phyloP scores from a whole-genome alignment of 53 echinoderm and acorn worm genomes.

The Paracentrotus lividus region DNA sequence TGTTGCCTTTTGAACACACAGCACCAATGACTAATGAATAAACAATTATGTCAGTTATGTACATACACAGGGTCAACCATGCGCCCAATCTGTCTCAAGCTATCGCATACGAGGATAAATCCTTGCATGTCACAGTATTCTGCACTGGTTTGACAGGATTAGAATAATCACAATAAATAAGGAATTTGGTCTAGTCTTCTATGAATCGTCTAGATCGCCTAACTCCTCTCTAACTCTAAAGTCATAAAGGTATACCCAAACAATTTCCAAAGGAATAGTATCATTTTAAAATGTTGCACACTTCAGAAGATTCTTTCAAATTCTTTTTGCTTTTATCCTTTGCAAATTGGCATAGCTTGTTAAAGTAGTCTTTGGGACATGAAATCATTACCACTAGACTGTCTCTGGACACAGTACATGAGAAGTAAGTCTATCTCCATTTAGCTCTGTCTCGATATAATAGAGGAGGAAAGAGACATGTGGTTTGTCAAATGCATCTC shows the following conservation, averaged over 20 bases:
- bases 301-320: background rate
- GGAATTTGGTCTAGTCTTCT: background rate
- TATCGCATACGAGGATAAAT: background rate
- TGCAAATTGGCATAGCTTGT: background rate
- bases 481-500: too few species aligned
- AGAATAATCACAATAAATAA: slow-evolving; percentile 25
- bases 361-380: background rate
- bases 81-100: background rate
- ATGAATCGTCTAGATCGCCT: background rate
- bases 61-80: slow-evolving; percentile 37
- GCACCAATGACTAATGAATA: slow-evolving; percentile 62
- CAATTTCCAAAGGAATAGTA: background rate
- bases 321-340: background rate
- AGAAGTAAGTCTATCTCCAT: too few species aligned
- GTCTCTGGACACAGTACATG: too few species aligned
- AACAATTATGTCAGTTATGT: slow-evolving; percentile 54
- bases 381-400: too few species aligned
- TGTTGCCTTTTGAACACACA: slow-evolving; percentile 49
- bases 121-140: background rate
- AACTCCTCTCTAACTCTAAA: slow-evolving; percentile 10
- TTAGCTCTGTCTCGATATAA: too few species aligned
- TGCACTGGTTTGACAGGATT: background rate
- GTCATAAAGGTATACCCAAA: background rate
- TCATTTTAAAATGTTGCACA: background rate
- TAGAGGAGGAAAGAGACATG: too few species aligned